Conservation (phyloP, 2,797 vertebrate genomes). For the Sebastes vulpes region DNA sequence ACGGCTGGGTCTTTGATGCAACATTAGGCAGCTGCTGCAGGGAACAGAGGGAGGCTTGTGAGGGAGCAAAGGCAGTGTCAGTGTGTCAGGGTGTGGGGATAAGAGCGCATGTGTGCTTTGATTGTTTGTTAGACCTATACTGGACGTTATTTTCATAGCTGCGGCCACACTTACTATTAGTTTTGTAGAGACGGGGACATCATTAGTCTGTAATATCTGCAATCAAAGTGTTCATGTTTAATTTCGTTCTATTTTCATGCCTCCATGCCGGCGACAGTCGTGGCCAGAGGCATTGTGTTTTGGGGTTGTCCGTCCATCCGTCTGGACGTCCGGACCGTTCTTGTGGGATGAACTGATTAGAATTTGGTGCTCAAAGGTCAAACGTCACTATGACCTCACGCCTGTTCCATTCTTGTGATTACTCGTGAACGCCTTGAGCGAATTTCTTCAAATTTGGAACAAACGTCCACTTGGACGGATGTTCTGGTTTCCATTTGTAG, state of each 20-base stretch:
- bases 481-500: no score
- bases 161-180: background rate
- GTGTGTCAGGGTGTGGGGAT: background rate
- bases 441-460: no score
- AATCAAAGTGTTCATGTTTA: background rate
- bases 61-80: background rate
- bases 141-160: background rate
- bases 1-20: constrained; percentile 49
- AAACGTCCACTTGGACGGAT: no score
- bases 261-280: no score
- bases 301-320: no score
- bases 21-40: constrained; percentile 64
- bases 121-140: background rate
- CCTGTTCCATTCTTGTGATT: no score
- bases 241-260: background rate
- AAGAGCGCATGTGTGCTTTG: background rate
- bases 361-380: no score
- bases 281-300: no score
- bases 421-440: no score
- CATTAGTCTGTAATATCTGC: background rate
- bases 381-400: no score
- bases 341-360: no score
- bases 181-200: background rate
- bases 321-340: no score
- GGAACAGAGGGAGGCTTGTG: constrained; percentile 23